Base-by-base conservation (phyloP, 2,113 vertebrate species). In the Vidua macroura region DNA sequence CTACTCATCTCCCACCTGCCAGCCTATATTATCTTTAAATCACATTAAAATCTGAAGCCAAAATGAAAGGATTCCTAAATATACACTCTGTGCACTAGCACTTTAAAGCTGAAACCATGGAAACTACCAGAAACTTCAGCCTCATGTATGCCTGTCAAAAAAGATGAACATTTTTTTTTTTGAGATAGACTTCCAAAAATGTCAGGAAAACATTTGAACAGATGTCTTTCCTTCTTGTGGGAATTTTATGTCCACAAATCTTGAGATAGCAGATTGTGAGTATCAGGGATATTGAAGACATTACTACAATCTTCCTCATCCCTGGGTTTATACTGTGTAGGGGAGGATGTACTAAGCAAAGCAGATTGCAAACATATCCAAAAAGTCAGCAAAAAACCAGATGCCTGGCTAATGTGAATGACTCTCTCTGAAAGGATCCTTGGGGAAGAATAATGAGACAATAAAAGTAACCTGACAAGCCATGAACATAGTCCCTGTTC, bases 21-120 rank as follows among this genome's bases (percentile, higher is more conserved):
- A 86, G 41, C 8, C 27, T 53, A 70, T 17, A 27, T 21, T 21
- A 35, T 58, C n/a, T 83, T 74, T 52, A 78, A 81, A 87, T 56
- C 23, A 48, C 33, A 86, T 10, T n/a, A 90, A 83, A 92, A 58
- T 8, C 2, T 22, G 55, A 88, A 82, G 20, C 2, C 35, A 78
- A 83, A 83, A 53, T 28, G 4, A 92, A 90, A 73, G 33, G 13
- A 55, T 70, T 85, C 21, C 41, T 93, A 86, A 93, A 83, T 15
- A 91, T 16, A 41, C 17, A 46, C 13, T 46, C 37, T 66, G 4
- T 88, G 37, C 15, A 39, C 21, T 46, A 74, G 31, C 23, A 20
- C 11, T 88, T 94, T 80, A 51, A 86, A 92, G 30, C 5, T 70
- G 64, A 86, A 96, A 93, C 33, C 43, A 88, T 83, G 79, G 70